Evolutionary conservation across 1,140 invertebrate species (phyloP).

Genomic region (Pseudobourletiella spinata): DNA sequence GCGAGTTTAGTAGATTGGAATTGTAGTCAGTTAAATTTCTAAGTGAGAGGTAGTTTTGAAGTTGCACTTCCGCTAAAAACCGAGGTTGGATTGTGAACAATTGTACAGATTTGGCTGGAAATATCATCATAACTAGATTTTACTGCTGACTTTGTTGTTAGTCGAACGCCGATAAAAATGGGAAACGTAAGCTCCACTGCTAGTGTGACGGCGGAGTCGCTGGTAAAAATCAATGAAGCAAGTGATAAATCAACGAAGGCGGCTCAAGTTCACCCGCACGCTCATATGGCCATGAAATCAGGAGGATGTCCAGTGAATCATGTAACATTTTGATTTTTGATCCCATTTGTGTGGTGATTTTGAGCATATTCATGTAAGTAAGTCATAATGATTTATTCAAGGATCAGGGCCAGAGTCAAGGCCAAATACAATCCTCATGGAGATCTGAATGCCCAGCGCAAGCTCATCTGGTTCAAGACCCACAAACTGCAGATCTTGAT

Average conservation of each 20-base stretch:
- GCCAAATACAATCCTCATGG: slow-evolving; percentile 11
- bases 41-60: too few species aligned
- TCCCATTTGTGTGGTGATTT: neutral
- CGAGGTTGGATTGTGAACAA: too few species aligned
- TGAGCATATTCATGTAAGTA: too few species aligned
- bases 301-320: slow-evolving; percentile 32
- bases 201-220: neutral
- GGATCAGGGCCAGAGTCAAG: neutral
- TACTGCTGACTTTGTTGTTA: too few species aligned
- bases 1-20: too few species aligned
- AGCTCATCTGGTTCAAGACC: slow-evolving; percentile 20
- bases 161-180: too few species aligned
- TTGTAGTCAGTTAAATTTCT: too few species aligned
- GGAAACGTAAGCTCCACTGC: slow-evolving; percentile 2
- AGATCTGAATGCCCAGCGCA: slow-evolving; percentile 33
- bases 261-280: neutral
- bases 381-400: slow-evolving; percentile 8
- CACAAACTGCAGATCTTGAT: slow-evolving; percentile 32
- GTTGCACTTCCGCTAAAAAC: too few species aligned
- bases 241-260: too few species aligned
- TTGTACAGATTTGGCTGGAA: too few species aligned
- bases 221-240: neutral
- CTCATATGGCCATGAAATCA: neutral
- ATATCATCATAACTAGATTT: too few species aligned
- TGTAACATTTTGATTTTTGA: slow-evolving; percentile 15